These are phyloP conservation scores for Heliconius cydno DNA, from an alignment of 2,888 invertebrate genomes.

Conservation along the genomic window DNA sequence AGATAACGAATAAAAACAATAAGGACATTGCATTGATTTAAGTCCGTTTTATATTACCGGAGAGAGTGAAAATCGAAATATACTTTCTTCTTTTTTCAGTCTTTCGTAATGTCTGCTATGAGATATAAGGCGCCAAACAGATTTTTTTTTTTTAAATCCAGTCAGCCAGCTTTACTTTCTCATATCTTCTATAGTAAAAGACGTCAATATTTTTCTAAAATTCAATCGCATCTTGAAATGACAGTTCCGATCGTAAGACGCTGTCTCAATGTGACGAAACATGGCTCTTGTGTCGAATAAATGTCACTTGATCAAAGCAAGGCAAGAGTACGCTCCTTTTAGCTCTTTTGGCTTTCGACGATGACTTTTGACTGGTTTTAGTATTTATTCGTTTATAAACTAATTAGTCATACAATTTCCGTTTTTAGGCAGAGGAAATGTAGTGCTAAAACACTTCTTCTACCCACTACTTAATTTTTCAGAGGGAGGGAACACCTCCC, in stretches of 20 bases:
- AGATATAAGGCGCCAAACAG: background rate
- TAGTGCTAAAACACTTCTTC: background rate
- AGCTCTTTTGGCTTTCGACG: slow-evolving; percentile 20
- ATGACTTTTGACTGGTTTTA: background rate
- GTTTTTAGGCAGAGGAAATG: too few species aligned
- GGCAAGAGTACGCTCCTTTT: slow-evolving; percentile 31
- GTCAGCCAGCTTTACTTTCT: background rate
- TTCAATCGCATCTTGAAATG: slow-evolving; percentile 47
- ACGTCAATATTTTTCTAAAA: slow-evolving; percentile 48
- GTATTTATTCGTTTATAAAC: background rate
- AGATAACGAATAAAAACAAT: too few species aligned
- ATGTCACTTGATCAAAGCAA: slow-evolving; percentile 45
- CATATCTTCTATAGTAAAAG: slow-evolving; percentile 29
- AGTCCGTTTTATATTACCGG: background rate
- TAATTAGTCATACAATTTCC: too few species aligned
- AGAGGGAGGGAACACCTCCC: too few species aligned
- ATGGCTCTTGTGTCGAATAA: slow-evolving; percentile 49
- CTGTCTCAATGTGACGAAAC: slow-evolving; percentile 42
- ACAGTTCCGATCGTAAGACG: slow-evolving; percentile 43
- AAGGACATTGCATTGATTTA: background rate
- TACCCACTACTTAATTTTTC: background rate
- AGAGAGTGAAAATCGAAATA: background rate
- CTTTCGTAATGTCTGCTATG: background rate
- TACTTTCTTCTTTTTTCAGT: too few species aligned
- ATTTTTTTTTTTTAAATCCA: background rate